These are phyloP conservation scores for Agapornis canus DNA, from an alignment of 2,797 vertebrate species.

Conservation along the genomic window DNA sequence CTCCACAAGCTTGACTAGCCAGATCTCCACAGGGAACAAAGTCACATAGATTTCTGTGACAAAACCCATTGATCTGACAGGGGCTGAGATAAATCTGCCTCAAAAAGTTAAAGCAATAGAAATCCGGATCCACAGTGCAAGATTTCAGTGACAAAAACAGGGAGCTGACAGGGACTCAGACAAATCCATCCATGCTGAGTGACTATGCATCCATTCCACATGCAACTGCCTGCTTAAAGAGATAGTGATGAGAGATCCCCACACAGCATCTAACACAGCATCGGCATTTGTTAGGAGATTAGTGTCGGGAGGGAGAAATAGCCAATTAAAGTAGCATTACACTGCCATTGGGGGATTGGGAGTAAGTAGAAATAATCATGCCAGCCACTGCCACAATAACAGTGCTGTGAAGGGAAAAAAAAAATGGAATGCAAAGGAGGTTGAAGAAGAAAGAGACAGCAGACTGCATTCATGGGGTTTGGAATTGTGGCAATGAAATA, in stretches of 20 bases:
- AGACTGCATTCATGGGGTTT: neutral
- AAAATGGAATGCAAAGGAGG: constrained; percentile 26
- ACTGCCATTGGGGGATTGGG: constrained; percentile 39
- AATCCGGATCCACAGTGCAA: constrained; percentile 32
- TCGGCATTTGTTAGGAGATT: constrained; percentile 63
- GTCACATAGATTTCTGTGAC: constrained; percentile 59
- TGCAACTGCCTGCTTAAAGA: constrained; percentile 57
- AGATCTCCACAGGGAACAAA: constrained; percentile 58
- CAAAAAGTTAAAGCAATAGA: constrained; percentile 53
- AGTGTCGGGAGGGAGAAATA: constrained; percentile 59
- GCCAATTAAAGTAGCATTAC: constrained; percentile 63
- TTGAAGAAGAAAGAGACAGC: constrained; percentile 34
- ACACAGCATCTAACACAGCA: constrained; percentile 52
- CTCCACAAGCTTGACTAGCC: constrained; percentile 32
- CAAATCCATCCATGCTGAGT: constrained; percentile 64
- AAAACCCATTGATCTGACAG: constrained; percentile 65
- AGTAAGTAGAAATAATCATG: constrained; percentile 5
- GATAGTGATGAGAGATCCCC: constrained; percentile 66
- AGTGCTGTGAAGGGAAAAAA: neutral
- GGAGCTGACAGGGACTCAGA: constrained; percentile 61
- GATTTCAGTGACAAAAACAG: constrained; percentile 58
- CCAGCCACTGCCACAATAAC: neutral
- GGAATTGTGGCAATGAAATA: neutral
- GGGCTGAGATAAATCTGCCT: constrained; percentile 58
- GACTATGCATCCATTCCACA: constrained; percentile 46